These are phyloP conservation scores for Microvelia longipes DNA, from an alignment of 1,140 invertebrate genomes.

Conservation along the genomic window DNA sequence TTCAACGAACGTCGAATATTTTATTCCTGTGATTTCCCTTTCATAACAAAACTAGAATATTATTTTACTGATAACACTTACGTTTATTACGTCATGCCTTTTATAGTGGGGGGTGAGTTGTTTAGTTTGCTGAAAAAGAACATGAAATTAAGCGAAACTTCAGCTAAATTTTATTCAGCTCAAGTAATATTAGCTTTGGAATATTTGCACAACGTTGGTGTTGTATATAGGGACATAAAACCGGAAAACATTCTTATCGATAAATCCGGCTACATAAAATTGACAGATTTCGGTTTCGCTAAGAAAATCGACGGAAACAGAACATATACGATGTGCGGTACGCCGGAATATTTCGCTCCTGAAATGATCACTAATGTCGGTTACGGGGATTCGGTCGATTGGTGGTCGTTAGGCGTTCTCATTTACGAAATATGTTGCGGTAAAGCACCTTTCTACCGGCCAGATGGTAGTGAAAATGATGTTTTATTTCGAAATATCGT, in stretches of 20 bases:
- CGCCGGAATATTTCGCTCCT: conserved; percentile 88
- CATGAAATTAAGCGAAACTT: conserved; percentile 59
- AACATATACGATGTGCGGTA: conserved; percentile 90
- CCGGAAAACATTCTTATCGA: conserved; percentile 90
- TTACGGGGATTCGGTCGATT: conserved; percentile 91
- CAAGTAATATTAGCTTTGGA: conserved; percentile 84
- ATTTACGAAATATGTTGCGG: conserved; percentile 72
- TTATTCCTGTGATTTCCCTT: conserved; percentile 61
- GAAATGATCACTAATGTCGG: conserved; percentile 89
- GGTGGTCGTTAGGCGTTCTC: conserved; percentile 88
- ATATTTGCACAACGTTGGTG: conserved; percentile 76
- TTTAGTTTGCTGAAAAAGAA: conserved; percentile 46
- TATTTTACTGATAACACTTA: conserved; percentile 76
- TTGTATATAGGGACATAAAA: conserved; percentile 87
- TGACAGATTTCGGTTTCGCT: conserved; percentile 17
- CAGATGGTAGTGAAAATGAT: conserved; percentile 77
- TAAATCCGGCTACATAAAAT: conserved; percentile 49
- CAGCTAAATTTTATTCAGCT: conserved; percentile 78
- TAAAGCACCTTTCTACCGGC: conserved; percentile 65
- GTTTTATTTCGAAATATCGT: conserved; percentile 84
- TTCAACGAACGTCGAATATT: conserved; percentile 74
- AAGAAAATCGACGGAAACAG: conserved; percentile 12
- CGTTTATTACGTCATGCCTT: conserved; percentile 65
- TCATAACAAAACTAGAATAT: conserved; percentile 67
- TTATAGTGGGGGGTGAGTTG: conserved; percentile 67